Evolutionary conservation across 35 echinoderm and acorn worm species (phyloP), one percentile per base, ranked within the genome.

Genomic region (Heliocidaris erythrogramma): DNA sequence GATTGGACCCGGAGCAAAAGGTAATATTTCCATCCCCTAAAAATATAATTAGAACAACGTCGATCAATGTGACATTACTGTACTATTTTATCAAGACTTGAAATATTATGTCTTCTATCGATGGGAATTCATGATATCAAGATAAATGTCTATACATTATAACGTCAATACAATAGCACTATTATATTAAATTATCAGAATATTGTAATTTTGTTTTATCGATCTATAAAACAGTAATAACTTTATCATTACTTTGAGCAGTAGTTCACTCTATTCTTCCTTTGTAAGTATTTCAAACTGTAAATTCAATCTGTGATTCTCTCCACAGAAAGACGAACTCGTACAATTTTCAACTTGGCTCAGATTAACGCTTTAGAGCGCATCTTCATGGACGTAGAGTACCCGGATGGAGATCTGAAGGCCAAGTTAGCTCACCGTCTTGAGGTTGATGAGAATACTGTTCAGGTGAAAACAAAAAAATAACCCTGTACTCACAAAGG

Each of bases 281-380:
- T 78, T 24, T 78, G 21, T 42, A 42, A 42, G 0, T 42, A 42
- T 42, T 42, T 42, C 35, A n/a, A n/a, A n/a, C n/a, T n/a, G n/a
- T n/a, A n/a, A n/a, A n/a, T n/a, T n/a, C 35, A 42, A 42, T 42
- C 35, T 42, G 35, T 42, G 3, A 42, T 1, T 21, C 65, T 78
- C 65, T 27, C 21, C 7, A 21, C 27, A 93, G 93, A 94, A 11
- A 93, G 94, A 53, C 94, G 96, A 87, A 92, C 95, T 24, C 95
- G 98, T 9, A 97, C 95, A 5, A 99, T 96, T 21, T 99, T 99
- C 69, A 99, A 99, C 94, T 93, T 94, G 1, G 98, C 96, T 24
- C 98, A 99, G 90, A 49, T 99, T 8, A 86, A 96, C 65, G 98
- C 98, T 32, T 49, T 99, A 59, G 98, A 97, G 48, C 94, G 48